Conservation (phyloP, 2,113 vertebrate genomes). For the Seriola aureovittata region DNA sequence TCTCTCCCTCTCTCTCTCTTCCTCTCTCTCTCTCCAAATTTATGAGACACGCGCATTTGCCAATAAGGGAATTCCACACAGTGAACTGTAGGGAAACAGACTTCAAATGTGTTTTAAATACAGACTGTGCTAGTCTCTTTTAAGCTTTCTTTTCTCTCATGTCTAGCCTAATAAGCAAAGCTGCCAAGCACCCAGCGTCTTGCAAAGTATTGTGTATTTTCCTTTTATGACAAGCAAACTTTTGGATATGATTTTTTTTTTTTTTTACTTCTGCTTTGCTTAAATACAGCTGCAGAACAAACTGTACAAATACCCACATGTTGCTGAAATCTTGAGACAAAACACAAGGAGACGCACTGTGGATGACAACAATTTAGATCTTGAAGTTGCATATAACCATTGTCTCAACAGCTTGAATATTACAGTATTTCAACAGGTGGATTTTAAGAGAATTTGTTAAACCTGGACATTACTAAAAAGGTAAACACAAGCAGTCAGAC, state of each 20-base stretch:
- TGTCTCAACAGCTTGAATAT: too few species aligned
- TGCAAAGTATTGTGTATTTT: slow-evolving; percentile 29
- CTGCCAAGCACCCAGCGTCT: slow-evolving; percentile 33
- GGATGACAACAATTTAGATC: background rate
- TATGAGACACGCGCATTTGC: slow-evolving; percentile 43
- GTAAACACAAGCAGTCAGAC: too few species aligned
- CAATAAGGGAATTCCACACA: slow-evolving; percentile 63
- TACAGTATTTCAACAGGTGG: too few species aligned
- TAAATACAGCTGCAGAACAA: background rate
- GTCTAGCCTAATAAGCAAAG: slow-evolving; percentile 59
- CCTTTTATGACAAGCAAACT: slow-evolving; percentile 10
- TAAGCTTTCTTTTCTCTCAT: slow-evolving; percentile 37
- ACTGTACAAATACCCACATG: background rate
- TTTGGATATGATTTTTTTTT: background rate
- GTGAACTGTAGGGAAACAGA: slow-evolving; percentile 57
- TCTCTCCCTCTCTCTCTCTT: slow-evolving; percentile 22
- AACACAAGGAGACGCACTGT: background rate
- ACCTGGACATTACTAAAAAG: too few species aligned
- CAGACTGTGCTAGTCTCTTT: slow-evolving; percentile 38
- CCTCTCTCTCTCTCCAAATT: slow-evolving; percentile 35
- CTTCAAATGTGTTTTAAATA: slow-evolving; percentile 55
- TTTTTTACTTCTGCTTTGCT: slow-evolving; percentile 3
- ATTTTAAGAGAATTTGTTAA: too few species aligned
- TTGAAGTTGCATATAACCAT: too few species aligned
- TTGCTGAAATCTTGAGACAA: rapidly evolving